Evolutionary conservation across 2,797 vertebrate species (phyloP).

Genomic region (Anabas testudineus): DNA sequence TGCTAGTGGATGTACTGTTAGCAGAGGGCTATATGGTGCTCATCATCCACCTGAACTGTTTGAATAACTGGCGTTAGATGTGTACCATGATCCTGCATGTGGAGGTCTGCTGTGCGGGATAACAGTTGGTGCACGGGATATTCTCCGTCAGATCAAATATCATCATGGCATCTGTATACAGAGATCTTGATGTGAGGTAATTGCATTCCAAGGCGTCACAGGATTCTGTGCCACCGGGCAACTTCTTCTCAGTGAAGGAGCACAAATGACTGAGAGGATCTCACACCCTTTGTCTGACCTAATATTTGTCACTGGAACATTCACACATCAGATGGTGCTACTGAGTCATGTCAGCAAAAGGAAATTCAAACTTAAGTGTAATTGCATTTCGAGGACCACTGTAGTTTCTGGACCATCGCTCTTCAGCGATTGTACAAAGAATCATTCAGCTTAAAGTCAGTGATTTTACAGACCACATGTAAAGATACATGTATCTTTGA

Average conservation of each 20-base stretch:
- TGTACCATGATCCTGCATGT: neutral
- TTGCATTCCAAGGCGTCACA: conserved; percentile 18
- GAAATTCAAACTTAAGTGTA: neutral
- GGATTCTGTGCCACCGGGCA: neutral
- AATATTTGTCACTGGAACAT: conserved; percentile 1
- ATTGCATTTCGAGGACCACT: neutral
- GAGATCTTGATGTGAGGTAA: conserved; percentile 41
- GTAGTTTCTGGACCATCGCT: conserved; percentile 7
- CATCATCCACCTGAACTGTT: conserved; percentile 10
- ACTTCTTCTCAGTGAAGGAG: conserved; percentile 17
- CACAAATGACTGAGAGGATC: neutral
- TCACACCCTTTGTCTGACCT: conserved; percentile 7
- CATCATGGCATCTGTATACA: neutral
- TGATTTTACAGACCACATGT: neutral
- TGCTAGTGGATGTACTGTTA: neutral
- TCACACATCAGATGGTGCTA: neutral
- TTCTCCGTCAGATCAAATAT: conserved; percentile 13
- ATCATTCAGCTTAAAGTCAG: conserved; percentile 2
- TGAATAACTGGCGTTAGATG: neutral
- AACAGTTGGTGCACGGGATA: neutral
- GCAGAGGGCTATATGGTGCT: neutral
- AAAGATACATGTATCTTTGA: neutral
- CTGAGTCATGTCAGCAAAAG: conserved; percentile 1
- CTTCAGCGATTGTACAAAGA: neutral
- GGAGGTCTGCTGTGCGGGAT: neutral